phyloP scores from a whole-genome alignment of 2,797 vertebrate genomes.

The Gallirallus australis region DNA sequence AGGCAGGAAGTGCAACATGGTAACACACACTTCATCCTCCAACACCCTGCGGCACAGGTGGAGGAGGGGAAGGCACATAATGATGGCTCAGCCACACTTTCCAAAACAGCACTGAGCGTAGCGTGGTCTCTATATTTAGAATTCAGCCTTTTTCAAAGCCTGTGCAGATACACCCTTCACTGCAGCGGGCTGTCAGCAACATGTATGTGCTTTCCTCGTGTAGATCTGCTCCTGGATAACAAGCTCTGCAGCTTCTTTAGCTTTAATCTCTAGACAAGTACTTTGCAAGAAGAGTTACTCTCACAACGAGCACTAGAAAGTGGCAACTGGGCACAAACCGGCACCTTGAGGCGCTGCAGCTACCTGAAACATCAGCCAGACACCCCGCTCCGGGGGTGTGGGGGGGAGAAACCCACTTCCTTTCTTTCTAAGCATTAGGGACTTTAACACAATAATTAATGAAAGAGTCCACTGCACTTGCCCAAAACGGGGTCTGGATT shows the following conservation, averaged over 20 bases:
- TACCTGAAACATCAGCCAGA: background rate
- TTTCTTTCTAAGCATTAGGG: background rate
- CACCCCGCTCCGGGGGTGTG: background rate
- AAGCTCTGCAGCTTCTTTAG: rapidly evolving
- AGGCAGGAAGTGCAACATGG: background rate
- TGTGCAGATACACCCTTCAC: background rate
- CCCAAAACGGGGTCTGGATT: background rate
- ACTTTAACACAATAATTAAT: background rate
- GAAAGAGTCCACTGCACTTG: background rate
- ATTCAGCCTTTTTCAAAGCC: background rate
- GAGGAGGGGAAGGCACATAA: background rate
- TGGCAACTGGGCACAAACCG: rapidly evolving
- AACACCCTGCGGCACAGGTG: background rate
- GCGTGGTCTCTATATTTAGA: slow-evolving; percentile 16
- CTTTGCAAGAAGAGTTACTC: background rate
- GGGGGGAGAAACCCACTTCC: background rate
- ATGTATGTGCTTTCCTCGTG: rapidly evolving
- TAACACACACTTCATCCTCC: background rate
- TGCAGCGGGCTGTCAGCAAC: background rate
- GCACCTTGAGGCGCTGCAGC: background rate
- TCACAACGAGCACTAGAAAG: rapidly evolving
- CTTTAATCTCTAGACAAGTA: rapidly evolving
- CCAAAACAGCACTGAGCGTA: background rate
- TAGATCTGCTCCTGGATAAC: background rate
- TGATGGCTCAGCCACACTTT: slow-evolving; percentile 29